Evolutionary conservation across 2,113 vertebrate genomes (phyloP).

Genomic region (Arvicanthis niloticus): DNA sequence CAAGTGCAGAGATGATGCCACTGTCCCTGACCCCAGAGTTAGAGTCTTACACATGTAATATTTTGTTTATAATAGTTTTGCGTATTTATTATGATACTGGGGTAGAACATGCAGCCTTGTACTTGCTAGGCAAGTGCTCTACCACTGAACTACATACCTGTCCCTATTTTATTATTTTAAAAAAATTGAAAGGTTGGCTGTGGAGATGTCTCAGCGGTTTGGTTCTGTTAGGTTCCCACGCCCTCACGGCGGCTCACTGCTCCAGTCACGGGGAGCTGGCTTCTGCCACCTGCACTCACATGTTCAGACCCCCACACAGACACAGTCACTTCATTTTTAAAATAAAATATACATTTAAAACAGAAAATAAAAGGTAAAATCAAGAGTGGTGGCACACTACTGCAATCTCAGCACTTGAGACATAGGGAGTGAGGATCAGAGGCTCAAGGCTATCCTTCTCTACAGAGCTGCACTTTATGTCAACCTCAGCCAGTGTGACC

Average conservation of each 20-base stretch:
- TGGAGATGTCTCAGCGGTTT: neutral
- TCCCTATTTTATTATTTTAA: neutral
- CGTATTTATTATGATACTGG: neutral
- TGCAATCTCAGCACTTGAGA: neutral
- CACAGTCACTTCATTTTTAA: neutral
- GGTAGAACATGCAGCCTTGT: too few relatives aligned
- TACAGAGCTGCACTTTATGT: neutral
- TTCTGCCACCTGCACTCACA: too few relatives aligned
- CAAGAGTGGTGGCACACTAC: neutral
- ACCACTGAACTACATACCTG: neutral
- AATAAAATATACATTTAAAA: neutral
- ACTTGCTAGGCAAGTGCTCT: neutral
- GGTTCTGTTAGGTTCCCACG: too few relatives aligned
- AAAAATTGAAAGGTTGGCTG: neutral
- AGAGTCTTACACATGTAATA: neutral
- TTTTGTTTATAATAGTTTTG: conserved; percentile 17
- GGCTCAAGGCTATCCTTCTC: too few relatives aligned
- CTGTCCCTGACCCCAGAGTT: neutral
- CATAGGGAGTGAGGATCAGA: neutral
- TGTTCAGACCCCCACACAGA: neutral
- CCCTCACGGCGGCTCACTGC: neutral
- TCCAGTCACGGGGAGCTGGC: neutral
- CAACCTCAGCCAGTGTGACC: neutral
- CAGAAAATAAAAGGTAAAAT: neutral
- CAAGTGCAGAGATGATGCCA: neutral